These are phyloP conservation scores for Tipula helvola DNA, from an alignment of 2,888 invertebrate genomes.

Conservation along the genomic window DNA sequence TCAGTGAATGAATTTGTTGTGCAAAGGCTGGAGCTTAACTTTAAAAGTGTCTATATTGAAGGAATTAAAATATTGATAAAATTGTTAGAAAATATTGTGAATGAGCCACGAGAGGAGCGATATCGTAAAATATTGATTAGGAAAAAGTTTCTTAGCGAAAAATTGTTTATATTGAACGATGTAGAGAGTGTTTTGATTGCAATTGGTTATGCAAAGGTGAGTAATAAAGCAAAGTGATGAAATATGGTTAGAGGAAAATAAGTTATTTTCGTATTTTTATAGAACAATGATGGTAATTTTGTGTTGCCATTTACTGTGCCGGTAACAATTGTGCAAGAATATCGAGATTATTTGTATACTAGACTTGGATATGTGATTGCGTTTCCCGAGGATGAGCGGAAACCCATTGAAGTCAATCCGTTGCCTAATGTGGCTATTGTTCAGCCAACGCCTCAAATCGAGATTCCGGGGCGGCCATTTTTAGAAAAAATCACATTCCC, in stretches of 20 bases:
- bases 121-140: conserved; percentile 30
- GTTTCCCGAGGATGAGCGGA: neutral
- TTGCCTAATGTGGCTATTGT: neutral
- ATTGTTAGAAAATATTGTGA: conserved; percentile 32
- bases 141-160: conserved; percentile 32
- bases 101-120: conserved; percentile 29
- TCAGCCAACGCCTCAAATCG: neutral
- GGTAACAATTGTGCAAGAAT: conserved; percentile 27
- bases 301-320: conserved; percentile 25
- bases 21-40: conserved; percentile 10
- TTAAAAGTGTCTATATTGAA: conserved; percentile 27
- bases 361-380: neutral
- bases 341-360: conserved; percentile 24
- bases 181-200: conserved; percentile 25
- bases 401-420: neutral
- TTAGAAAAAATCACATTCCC: conserved; percentile 31
- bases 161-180: conserved; percentile 26
- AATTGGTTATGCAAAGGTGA: conserved; percentile 26
- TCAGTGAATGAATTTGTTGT: conserved; percentile 12
- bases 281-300: conserved; percentile 21
- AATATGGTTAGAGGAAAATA: neutral
- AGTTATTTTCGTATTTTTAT: neutral
- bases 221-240: neutral
- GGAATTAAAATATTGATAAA: conserved; percentile 30
- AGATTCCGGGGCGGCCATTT: conserved; percentile 20